phyloP scores from a whole-genome alignment of 53 echinoderm and acorn worm species.

The Temnopleurus reevesii region DNA sequence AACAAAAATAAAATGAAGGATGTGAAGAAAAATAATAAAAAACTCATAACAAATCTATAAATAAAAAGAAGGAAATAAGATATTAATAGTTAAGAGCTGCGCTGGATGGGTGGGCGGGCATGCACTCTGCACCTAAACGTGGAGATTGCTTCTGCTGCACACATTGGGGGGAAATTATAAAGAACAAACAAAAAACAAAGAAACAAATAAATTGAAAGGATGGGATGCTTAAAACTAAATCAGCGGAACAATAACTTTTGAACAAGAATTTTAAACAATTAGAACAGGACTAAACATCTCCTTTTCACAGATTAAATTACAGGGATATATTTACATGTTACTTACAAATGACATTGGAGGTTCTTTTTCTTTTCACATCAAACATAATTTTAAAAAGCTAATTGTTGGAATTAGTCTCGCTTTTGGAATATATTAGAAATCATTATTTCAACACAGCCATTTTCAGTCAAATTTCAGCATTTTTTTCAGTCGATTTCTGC shows the following conservation, averaged over 20 bases:
- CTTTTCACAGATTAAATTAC: not conserved
- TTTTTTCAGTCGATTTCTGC: not conserved
- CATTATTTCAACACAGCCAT: not conserved
- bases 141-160: constrained; percentile 6
- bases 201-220: not conserved
- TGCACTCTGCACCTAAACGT: constrained; percentile 13
- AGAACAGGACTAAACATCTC: not conserved
- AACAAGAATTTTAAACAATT: not conserved
- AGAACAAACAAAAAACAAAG: constrained; percentile 10
- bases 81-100: constrained; percentile 38
- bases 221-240: not conserved
- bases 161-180: not conserved
- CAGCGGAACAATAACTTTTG: not conserved
- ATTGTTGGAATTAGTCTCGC: not conserved
- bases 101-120: not conserved
- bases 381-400: not conserved
- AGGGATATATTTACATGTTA: not conserved
- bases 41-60: not conserved
- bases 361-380: not conserved
- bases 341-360: not conserved
- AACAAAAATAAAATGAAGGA: no score
- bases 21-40: not conserved
- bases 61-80: not conserved
- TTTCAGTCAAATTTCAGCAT: not conserved
- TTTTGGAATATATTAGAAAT: not conserved